These are phyloP conservation scores for Ibidorhyncha struthersii DNA, from an alignment of 2,113 vertebrate genomes.

Conservation along the genomic window DNA sequence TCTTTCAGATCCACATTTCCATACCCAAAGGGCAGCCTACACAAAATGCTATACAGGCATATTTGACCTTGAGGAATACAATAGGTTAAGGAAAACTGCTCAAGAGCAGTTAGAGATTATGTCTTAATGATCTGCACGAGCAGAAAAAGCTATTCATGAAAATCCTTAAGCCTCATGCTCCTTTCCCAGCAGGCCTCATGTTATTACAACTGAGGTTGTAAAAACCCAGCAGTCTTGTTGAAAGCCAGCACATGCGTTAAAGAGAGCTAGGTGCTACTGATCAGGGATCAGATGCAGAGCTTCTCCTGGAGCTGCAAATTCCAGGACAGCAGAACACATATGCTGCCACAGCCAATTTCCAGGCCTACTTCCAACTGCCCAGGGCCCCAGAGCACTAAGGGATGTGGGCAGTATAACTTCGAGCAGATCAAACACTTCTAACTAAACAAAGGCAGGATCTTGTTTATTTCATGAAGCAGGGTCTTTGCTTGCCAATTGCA, in stretches of 20 bases:
- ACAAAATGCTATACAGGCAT: not conserved
- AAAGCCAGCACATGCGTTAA: not conserved
- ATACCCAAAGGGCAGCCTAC: not conserved
- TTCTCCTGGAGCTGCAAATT: not conserved
- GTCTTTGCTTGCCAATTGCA: not conserved
- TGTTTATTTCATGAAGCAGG: constrained; percentile 1
- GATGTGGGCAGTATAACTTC: not conserved
- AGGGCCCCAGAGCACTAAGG: not conserved
- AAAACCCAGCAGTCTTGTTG: not conserved
- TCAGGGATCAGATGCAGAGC: not conserved
- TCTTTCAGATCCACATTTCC: not conserved
- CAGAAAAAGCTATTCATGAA: not conserved
- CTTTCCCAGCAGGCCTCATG: not conserved
- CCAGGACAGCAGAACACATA: not conserved
- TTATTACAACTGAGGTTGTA: not conserved
- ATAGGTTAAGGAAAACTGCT: not conserved
- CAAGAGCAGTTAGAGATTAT: not conserved
- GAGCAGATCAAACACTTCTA: not conserved
- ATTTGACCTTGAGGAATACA: not conserved
- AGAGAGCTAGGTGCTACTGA: not conserved
- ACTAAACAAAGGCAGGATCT: constrained; percentile 1
- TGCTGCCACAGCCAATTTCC: not conserved
- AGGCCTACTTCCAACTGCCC: not conserved
- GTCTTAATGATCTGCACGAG: not conserved
- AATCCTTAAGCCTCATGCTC: not conserved